Evolutionary conservation across 2,888 invertebrate genomes (phyloP).

Genomic region (Heteropelma amictum): DNA sequence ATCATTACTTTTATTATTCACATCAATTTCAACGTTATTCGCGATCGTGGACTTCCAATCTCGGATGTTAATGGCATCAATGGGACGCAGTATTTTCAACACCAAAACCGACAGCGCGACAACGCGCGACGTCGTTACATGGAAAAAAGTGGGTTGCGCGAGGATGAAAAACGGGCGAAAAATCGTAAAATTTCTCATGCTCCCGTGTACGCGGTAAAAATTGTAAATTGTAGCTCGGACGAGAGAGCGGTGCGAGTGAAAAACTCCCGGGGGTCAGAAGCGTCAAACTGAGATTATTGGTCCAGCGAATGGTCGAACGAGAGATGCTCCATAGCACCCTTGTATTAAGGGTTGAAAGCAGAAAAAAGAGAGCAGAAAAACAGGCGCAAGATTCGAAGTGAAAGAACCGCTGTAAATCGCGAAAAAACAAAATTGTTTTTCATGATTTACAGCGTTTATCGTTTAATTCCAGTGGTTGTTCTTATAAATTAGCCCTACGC

Average conservation of each 20-base stretch:
- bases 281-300: slow-evolving; percentile 1
- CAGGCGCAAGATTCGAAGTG: slow-evolving; percentile 4
- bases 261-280: background rate
- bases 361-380: background rate
- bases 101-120: too few species aligned
- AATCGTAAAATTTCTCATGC: slow-evolving; percentile 10
- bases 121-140: too few species aligned
- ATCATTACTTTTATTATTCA: too few species aligned
- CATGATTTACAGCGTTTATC: too few species aligned
- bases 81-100: too few species aligned
- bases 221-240: background rate
- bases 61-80: too few species aligned
- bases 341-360: slow-evolving; percentile 2
- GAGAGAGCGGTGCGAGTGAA: background rate
- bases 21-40: too few species aligned
- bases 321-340: slow-evolving; percentile 26
- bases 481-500: too few species aligned
- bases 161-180: slow-evolving; percentile 1
- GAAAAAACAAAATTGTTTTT: too few species aligned
- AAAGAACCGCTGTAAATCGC: slow-evolving; percentile 36
- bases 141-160: slow-evolving; percentile 10
- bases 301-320: slow-evolving; percentile 35
- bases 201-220: background rate
- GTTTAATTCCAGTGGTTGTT: too few species aligned
- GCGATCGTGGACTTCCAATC: too few species aligned